phyloP scores from a whole-genome alignment of 2,888 invertebrate genomes.

The Ceraclea dissimilis region DNA sequence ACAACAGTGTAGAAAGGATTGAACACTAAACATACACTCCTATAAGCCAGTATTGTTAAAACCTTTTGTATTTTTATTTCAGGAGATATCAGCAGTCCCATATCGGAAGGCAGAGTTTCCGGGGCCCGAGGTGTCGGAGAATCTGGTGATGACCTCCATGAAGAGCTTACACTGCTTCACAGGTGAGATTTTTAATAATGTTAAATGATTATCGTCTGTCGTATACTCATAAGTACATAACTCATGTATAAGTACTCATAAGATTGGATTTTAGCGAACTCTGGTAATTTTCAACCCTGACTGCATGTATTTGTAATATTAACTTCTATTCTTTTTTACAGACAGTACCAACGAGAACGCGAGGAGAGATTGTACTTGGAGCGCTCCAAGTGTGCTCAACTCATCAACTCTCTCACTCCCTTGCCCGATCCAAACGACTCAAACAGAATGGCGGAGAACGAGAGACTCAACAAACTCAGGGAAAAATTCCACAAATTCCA shows the following conservation, averaged over 20 bases:
- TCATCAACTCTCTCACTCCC: slow-evolving; percentile 35
- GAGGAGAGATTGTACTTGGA: slow-evolving; percentile 36
- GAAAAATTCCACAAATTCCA: slow-evolving; percentile 25
- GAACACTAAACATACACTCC: no score
- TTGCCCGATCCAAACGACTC: slow-evolving; percentile 34
- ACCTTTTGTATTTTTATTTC: no score
- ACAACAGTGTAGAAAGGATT: no score
- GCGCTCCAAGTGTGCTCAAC: slow-evolving; percentile 31
- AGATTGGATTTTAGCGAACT: no score
- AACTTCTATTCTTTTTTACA: slow-evolving; percentile 24
- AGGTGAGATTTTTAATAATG: slow-evolving; percentile 6
- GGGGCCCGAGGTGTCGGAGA: slow-evolving; percentile 2
- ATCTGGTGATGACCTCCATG: slow-evolving; percentile 17
- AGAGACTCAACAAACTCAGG: slow-evolving; percentile 10
- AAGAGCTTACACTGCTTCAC: slow-evolving; percentile 21
- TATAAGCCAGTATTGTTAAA: no score
- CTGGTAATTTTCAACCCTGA: no score
- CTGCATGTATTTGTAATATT: no score
- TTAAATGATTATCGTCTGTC: no score
- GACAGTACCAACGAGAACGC: slow-evolving; percentile 42
- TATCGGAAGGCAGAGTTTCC: slow-evolving; percentile 8
- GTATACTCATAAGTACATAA: no score
- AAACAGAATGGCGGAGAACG: slow-evolving; percentile 26
- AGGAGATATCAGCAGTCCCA: slow-evolving; percentile 12
- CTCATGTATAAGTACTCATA: no score